These are phyloP conservation scores for Bradypus variegatus DNA, from an alignment of 2,797 vertebrate genomes.

Conservation along the genomic window DNA sequence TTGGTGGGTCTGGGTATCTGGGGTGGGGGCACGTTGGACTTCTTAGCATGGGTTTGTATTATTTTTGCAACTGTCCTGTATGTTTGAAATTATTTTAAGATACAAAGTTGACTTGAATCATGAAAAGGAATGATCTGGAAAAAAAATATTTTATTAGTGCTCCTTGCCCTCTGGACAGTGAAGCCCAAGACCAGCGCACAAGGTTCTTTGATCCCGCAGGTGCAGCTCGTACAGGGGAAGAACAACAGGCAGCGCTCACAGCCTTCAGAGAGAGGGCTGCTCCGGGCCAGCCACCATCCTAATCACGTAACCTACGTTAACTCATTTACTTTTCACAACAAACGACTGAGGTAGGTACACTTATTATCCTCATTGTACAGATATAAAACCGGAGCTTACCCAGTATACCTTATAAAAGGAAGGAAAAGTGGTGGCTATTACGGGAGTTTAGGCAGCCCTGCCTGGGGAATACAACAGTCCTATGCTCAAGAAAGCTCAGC, in stretches of 20 bases:
- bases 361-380: not conserved
- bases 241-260: rapidly evolving
- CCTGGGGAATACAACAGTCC: rapidly evolving
- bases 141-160: not conserved
- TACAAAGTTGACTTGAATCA: not conserved
- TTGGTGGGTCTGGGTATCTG: too few relatives aligned
- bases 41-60: too few relatives aligned
- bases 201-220: rapidly evolving
- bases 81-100: too few relatives aligned
- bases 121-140: not conserved
- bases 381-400: not conserved
- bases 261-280: not conserved
- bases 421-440: not conserved
- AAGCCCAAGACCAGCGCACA: not conserved
- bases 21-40: too few relatives aligned
- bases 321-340: not conserved
- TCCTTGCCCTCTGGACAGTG: not conserved
- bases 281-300: rapidly evolving
- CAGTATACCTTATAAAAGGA: rapidly evolving
- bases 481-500: not conserved
- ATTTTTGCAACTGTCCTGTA: too few relatives aligned
- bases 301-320: rapidly evolving
- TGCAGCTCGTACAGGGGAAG: not conserved
- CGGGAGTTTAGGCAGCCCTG: rapidly evolving
- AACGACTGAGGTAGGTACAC: rapidly evolving